These are phyloP conservation scores for Zootermopsis nevadensis DNA, from an alignment of 2,888 invertebrate species.

Conservation along the genomic window DNA sequence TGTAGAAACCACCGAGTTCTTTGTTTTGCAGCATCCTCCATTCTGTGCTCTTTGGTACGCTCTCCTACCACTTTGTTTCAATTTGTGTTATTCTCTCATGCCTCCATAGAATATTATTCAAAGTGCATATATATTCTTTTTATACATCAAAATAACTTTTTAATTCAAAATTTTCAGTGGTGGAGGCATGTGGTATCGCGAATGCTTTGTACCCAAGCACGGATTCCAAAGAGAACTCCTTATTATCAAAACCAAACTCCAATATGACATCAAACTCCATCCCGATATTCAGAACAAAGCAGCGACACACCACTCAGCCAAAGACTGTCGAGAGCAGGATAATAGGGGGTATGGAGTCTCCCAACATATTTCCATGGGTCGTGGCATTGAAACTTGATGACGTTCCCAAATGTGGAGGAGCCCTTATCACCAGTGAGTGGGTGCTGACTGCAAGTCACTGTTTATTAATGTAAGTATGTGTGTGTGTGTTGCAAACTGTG, in stretches of 20 bases:
- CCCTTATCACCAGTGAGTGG: constrained; percentile 46
- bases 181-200: constrained; percentile 13
- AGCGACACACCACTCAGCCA: neutral
- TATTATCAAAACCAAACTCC: too few species aligned
- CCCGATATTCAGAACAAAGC: constrained; percentile 17
- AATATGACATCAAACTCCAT: neutral
- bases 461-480: neutral
- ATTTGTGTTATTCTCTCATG: too few species aligned
- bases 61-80: too few species aligned
- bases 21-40: too few species aligned
- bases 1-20: too few species aligned
- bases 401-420: constrained; percentile 44
- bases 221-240: neutral
- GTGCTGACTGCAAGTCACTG: constrained; percentile 51
- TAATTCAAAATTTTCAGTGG: neutral
- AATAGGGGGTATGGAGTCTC: constrained; percentile 40
- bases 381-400: constrained; percentile 43
- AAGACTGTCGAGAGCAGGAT: constrained; percentile 32
- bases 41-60: too few species aligned
- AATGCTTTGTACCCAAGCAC: constrained; percentile 5
- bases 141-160: neutral
- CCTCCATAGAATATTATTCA: too few species aligned
- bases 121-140: neutral
- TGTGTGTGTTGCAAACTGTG: too few species aligned
- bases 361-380: constrained; percentile 48